Base-by-base conservation (phyloP, 92 coral and sea anemone species). In the Palythoa grandis region DNA sequence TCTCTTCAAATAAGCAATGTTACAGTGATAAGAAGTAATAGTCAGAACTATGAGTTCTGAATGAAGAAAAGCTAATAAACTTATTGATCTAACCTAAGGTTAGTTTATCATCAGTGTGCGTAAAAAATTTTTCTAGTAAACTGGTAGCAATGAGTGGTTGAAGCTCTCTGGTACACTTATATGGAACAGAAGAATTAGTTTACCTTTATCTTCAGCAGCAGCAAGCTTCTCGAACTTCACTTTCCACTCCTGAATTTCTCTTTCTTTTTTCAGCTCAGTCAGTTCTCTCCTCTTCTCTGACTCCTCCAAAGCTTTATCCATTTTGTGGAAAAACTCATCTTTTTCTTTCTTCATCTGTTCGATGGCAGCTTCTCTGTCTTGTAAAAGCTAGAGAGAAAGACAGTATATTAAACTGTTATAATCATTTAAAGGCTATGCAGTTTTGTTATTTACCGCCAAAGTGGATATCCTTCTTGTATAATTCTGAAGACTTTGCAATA, bases 271-370 rank as follows among this genome's bases (percentile, higher is more conserved):
- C 88, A 94, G 37, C 87, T 94, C 98, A 6, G 92, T 84, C 12
- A 92, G 60, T 83, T 94, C 94, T 69, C 92, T 72, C 70, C 86
- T 85, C 85, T 94, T 94, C 88, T 95, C 99, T 4, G 97, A 86
- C 40, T 97, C 99, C 83, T 93, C 98, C 24, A 97, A 89, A 12
- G 94, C 93, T 86, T 97, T 97, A 88, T 92, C 99, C 99, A 97
- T 97, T 67, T 91, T 95, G 22, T 91, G 92, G 74, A 95, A 90
- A 88, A 97, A 91, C 77, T 95, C 98, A 8, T 97, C 97, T 58
- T 97, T 97, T 60, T 97, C 94, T 74, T 88, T 79, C 43, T 91
- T 92, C 90, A 97, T 87, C 85, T 96, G 94, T 79, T 93, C 95
- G 15, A 88, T 86, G 56, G 80, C 73, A 2, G 86, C 92, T 61